Evolutionary conservation across 2,797 vertebrate species (phyloP).

Genomic region (Mareca strepera): DNA sequence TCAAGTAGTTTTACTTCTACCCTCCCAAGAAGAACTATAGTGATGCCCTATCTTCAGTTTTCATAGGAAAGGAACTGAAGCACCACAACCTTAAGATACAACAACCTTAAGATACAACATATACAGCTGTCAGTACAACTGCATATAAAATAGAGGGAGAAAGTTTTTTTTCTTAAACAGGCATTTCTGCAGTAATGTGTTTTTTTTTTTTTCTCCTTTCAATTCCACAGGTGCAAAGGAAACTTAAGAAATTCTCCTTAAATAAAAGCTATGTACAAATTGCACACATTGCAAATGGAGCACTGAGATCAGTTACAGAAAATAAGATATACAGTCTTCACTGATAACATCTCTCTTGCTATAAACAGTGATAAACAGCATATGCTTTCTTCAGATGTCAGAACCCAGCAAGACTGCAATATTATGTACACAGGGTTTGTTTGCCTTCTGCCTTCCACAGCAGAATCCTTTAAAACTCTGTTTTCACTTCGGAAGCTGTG

Average conservation of each 20-base stretch:
- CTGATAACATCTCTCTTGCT: constrained; percentile 61
- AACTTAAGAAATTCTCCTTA: constrained; percentile 74
- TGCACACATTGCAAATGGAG: constrained; percentile 77
- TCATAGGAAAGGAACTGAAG: constrained; percentile 47
- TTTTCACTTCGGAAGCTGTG: constrained; percentile 53
- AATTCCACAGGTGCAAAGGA: constrained; percentile 39
- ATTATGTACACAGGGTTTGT: constrained; percentile 75
- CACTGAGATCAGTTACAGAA: constrained; percentile 74
- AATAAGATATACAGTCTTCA: constrained; percentile 68
- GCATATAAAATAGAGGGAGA: constrained; percentile 26
- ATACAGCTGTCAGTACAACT: constrained; percentile 57
- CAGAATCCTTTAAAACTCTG: constrained; percentile 55
- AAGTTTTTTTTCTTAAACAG: background rate
- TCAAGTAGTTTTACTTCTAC: constrained; percentile 69
- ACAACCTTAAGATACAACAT: constrained; percentile 6
- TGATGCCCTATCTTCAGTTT: constrained; percentile 33
- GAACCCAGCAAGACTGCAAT: constrained; percentile 69
- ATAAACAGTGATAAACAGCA: constrained; percentile 64
- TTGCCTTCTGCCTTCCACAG: constrained; percentile 60
- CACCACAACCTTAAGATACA: constrained; percentile 1
- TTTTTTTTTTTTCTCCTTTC: background rate
- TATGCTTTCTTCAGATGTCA: constrained; percentile 69
- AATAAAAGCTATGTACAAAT: constrained; percentile 81
- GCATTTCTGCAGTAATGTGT: constrained; percentile 2
- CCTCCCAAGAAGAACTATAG: constrained; percentile 34